phyloP scores from a whole-genome alignment of 2,797 vertebrate species.

The Gymnopithys bicolor region DNA sequence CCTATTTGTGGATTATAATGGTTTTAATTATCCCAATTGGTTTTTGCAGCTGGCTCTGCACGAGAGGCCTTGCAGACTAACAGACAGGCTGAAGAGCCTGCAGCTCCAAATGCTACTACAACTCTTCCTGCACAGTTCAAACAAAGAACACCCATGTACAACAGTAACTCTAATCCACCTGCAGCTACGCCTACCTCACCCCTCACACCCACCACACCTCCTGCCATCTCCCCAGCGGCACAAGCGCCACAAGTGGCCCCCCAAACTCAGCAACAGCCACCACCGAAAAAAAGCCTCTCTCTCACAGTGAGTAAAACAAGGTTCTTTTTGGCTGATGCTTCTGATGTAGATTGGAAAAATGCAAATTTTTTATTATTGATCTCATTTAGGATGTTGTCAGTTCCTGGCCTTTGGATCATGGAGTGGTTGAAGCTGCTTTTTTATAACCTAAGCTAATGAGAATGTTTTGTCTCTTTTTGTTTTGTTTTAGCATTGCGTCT shows the following conservation, averaged over 20 bases:
- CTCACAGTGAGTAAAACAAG: constrained; percentile 84
- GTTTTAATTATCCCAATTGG: not conserved
- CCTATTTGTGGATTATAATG: not conserved
- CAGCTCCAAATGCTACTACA: constrained; percentile 75
- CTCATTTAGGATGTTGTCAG: not conserved
- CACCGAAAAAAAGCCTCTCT: constrained; percentile 92
- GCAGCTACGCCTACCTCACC: constrained; percentile 77
- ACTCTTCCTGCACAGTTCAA: constrained; percentile 90
- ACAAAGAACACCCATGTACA: constrained; percentile 95
- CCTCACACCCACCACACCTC: constrained; percentile 79
- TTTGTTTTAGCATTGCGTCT: not conserved
- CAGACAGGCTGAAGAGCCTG: constrained; percentile 89
- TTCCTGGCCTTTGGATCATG: not conserved
- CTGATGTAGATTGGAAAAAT: not conserved
- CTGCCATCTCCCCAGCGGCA: constrained; percentile 81
- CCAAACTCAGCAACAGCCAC: constrained; percentile 86
- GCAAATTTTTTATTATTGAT: not conserved
- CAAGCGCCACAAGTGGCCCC: constrained; percentile 81
- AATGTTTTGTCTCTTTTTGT: not conserved
- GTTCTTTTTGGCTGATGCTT: not conserved
- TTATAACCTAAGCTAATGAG: not conserved
- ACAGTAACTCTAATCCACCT: constrained; percentile 86
- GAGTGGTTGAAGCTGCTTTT: not conserved
- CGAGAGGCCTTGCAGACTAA: constrained; percentile 88
- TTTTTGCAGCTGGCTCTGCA: constrained; percentile 79